These are phyloP conservation scores for Enteromius thamalakanensis DNA, from an alignment of 2,797 vertebrate species.

Conservation along the genomic window DNA sequence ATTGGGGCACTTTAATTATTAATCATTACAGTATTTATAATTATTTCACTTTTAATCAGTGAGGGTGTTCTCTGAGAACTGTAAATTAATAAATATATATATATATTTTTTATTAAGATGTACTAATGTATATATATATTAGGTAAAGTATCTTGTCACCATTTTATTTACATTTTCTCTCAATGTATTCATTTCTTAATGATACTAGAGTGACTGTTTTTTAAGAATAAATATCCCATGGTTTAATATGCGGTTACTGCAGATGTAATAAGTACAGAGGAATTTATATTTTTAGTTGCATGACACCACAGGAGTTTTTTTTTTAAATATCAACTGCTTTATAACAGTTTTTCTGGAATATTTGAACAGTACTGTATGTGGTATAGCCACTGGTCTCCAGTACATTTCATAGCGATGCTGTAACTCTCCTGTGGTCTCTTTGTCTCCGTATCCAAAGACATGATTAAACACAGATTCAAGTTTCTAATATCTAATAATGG, in stretches of 20 bases:
- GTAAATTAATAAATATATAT: neutral
- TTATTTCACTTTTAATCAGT: neutral
- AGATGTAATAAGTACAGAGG: neutral
- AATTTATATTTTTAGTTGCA: neutral
- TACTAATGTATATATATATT: neutral
- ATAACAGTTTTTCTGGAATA: neutral
- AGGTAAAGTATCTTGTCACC: too few relatives aligned
- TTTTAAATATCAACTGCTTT: neutral
- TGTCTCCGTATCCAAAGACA: constrained; percentile 7
- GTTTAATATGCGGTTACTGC: neutral
- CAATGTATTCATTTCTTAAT: neutral
- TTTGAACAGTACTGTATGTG: neutral
- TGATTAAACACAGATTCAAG: constrained; percentile 24
- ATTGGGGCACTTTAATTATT: neutral
- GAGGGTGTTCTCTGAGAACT: neutral
- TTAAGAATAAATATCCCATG: neutral
- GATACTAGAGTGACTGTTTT: neutral
- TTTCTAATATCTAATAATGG: constrained; percentile 12
- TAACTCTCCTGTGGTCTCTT: constrained; percentile 16
- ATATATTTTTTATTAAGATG: too few relatives aligned
- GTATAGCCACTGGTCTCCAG: constrained; percentile 8
- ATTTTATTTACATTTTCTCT: neutral
- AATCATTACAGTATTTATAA: neutral
- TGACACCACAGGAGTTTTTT: neutral
- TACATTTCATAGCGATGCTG: neutral